phyloP scores from a whole-genome alignment of 2,113 vertebrate genomes.

The Plestiodon gilberti region DNA sequence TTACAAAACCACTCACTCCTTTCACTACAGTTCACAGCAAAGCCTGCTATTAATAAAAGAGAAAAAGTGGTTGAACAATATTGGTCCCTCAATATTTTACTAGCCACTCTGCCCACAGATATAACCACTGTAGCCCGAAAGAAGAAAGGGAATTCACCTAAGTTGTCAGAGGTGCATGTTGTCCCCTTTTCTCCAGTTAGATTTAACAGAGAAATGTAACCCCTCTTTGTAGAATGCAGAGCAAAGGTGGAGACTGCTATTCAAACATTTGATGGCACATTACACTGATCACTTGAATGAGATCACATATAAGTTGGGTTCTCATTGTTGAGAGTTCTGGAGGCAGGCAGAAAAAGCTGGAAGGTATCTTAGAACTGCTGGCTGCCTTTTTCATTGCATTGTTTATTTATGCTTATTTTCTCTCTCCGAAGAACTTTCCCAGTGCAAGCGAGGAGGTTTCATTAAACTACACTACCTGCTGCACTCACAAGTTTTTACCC shows the following conservation, averaged over 20 bases:
- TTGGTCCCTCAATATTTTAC: background rate
- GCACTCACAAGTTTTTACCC: too few relatives aligned
- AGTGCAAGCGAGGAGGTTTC: too few relatives aligned
- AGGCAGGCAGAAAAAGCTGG: background rate
- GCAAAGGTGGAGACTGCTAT: background rate
- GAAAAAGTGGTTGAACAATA: background rate
- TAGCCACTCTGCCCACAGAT: background rate
- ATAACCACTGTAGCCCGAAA: background rate
- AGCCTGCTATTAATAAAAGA: background rate
- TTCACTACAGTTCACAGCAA: background rate
- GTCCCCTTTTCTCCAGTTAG: too few relatives aligned
- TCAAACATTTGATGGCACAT: too few relatives aligned
- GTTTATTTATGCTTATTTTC: background rate
- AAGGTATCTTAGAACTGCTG: background rate
- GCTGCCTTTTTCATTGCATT: background rate
- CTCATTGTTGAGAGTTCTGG: background rate
- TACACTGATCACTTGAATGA: background rate
- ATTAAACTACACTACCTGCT: too few relatives aligned
- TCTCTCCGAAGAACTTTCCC: background rate
- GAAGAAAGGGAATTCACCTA: background rate
- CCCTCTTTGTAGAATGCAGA: background rate
- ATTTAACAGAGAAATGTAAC: background rate
- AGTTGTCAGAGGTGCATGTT: too few relatives aligned
- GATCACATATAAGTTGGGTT: background rate
- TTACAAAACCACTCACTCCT: background rate